These are phyloP conservation scores for Chlorospingus semifuscus DNA, from an alignment of 2,797 vertebrate genomes.

Conservation along the genomic window DNA sequence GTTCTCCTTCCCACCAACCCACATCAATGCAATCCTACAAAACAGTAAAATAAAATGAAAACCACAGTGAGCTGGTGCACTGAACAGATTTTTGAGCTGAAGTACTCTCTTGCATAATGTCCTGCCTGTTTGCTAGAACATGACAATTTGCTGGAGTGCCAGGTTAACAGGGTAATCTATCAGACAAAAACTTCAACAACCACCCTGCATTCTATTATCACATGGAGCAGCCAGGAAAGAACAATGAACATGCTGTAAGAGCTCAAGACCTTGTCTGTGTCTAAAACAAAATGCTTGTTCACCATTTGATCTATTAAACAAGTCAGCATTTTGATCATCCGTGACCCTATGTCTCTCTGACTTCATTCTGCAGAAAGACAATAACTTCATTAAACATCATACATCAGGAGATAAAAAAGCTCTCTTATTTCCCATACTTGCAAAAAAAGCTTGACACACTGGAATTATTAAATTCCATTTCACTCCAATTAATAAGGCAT, in stretches of 20 bases:
- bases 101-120: neutral
- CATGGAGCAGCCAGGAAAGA: neutral
- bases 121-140: neutral
- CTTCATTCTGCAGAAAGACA: slow-evolving; percentile 49
- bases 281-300: neutral
- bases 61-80: neutral
- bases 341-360: neutral
- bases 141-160: neutral
- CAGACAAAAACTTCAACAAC: neutral
- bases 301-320: neutral
- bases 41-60: slow-evolving; percentile 22
- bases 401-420: neutral
- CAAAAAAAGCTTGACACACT: neutral
- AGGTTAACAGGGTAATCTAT: neutral
- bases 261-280: neutral
- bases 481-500: neutral
- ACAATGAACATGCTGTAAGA: neutral
- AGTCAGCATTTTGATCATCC: neutral
- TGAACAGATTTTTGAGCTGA: neutral
- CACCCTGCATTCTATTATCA: neutral
- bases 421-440: neutral
- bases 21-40: slow-evolving; percentile 91
- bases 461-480: neutral
- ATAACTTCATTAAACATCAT: slow-evolving; percentile 26
- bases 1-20: slow-evolving; percentile 97